Evolutionary conservation across 2,797 vertebrate genomes (phyloP).

Genomic region (Delichon dasypus): DNA sequence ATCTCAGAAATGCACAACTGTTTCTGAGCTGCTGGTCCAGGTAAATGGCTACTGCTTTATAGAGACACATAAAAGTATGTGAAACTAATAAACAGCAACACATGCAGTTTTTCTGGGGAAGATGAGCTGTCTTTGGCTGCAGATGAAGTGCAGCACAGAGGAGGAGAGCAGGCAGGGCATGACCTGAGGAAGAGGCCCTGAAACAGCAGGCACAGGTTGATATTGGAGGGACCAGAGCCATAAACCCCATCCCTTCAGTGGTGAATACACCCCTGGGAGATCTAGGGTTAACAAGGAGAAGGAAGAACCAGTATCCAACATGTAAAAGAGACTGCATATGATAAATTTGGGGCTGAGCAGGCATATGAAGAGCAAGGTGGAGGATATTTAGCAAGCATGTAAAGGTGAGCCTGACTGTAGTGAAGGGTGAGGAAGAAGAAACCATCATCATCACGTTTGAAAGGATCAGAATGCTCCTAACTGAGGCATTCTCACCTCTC

Average conservation of each 20-base stretch:
- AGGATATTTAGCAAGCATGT: not conserved
- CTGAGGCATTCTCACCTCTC: not conserved
- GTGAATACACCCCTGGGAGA: not conserved
- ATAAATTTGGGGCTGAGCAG: not conserved
- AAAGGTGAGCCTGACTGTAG: not conserved
- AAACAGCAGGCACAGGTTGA: not conserved
- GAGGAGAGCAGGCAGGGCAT: not conserved
- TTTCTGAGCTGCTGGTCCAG: not conserved
- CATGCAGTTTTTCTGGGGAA: not conserved
- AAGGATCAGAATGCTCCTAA: not conserved
- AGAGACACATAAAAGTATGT: not conserved
- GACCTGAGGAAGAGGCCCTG: fast-evolving
- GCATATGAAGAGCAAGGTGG: not conserved
- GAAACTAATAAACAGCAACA: not conserved
- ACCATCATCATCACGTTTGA: not conserved
- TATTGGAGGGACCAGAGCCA: not conserved
- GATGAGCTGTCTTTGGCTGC: not conserved
- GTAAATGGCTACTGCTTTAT: not conserved
- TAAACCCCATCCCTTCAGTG: not conserved
- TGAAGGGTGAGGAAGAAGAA: not conserved
- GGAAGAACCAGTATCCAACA: not conserved
- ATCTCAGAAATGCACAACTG: not conserved
- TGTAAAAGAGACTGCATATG: fast-evolving
- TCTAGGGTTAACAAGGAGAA: not conserved
- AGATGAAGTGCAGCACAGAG: not conserved